A percentile compares a stretch with the other conserved stretches of the same genome.
Evolutionary conservation across 2,888 invertebrate species (phyloP).

Genomic region (Athalia circularis): DNA sequence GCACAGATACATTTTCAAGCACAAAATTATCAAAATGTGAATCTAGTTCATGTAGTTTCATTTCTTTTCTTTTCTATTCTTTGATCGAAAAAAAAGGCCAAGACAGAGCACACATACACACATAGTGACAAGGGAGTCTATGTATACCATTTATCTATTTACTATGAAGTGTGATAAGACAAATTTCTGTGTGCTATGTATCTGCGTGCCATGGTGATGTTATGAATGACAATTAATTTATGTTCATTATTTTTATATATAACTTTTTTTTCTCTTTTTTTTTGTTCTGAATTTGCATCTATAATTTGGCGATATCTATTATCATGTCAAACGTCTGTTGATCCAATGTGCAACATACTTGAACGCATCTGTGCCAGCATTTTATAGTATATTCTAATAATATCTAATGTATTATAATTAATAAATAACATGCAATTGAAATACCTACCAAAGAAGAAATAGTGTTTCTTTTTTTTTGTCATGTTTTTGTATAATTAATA

Average conservation of each 20-base stretch:
- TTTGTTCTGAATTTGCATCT: constrained; percentile 48
- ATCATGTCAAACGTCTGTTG: constrained; percentile 71
- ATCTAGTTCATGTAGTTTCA: constrained; percentile 26
- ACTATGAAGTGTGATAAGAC: constrained; percentile 8
- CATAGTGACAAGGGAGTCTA: constrained; percentile 54
- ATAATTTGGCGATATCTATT: constrained; percentile 66
- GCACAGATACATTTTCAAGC: constrained; percentile 71
- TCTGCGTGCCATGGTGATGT: constrained; percentile 69
- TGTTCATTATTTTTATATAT: constrained; percentile 43
- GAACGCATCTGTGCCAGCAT: constrained; percentile 71
- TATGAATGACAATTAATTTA: constrained; percentile 56
- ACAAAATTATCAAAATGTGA: constrained; percentile 56
- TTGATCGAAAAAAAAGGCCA: constrained; percentile 21
- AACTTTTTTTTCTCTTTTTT: constrained; percentile 48
- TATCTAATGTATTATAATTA: constrained; percentile 19
- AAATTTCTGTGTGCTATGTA: constrained; percentile 65
- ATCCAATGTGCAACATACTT: constrained; percentile 69
- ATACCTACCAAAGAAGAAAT: constrained; percentile 29
- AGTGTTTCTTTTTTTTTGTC: background rate
- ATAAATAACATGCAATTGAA: constrained; percentile 25
- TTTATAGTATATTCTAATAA: constrained; percentile 36
- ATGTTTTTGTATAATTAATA: background rate
- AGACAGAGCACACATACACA: constrained; percentile 62
- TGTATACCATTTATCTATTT: constrained; percentile 37
- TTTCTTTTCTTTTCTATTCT: constrained; percentile 6